A percentile compares a stretch with the other conserved stretches of the same genome.
Evolutionary conservation across 2,113 vertebrate genomes (phyloP).

Genomic region (Oncorhynchus mykiss): DNA sequence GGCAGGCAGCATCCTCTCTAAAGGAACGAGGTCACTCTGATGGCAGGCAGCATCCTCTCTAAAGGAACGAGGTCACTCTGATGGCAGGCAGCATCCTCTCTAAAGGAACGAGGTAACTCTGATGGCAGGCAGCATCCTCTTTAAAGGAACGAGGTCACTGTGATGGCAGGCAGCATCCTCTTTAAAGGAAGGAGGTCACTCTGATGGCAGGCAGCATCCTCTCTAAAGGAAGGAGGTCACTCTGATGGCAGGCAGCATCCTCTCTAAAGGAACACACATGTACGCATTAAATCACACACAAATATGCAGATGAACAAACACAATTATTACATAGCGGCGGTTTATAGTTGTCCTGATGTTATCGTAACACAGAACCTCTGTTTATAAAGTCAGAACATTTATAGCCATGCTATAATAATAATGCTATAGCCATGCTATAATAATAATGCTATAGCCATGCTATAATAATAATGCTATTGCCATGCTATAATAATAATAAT

Average conservation of each 20-base stretch:
- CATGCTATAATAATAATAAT: too few species aligned
- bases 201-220: conserved; percentile 25
- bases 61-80: conserved; percentile 68
- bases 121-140: conserved; percentile 10
- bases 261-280: conserved; percentile 66
- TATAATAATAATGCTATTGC: too few species aligned
- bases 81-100: conserved; percentile 44
- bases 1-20: background rate
- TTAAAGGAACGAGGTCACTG: too few species aligned
- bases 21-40: too few species aligned
- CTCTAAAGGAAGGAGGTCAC: too few species aligned
- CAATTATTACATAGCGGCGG: conserved; percentile 32
- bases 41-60: conserved; percentile 44
- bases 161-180: conserved; percentile 11
- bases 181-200: conserved; percentile 72
- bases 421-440: too few species aligned
- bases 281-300: too few species aligned
- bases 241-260: too few species aligned
- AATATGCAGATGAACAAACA: background rate
- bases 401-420: too few species aligned
- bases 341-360: conserved; percentile 58
- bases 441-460: too few species aligned
- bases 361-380: conserved; percentile 45
- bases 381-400: conserved; percentile 54
- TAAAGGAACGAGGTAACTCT: conserved; percentile 69